Evolutionary conservation across 2,888 invertebrate species (phyloP).

Genomic region (Mystacides longicornis): DNA sequence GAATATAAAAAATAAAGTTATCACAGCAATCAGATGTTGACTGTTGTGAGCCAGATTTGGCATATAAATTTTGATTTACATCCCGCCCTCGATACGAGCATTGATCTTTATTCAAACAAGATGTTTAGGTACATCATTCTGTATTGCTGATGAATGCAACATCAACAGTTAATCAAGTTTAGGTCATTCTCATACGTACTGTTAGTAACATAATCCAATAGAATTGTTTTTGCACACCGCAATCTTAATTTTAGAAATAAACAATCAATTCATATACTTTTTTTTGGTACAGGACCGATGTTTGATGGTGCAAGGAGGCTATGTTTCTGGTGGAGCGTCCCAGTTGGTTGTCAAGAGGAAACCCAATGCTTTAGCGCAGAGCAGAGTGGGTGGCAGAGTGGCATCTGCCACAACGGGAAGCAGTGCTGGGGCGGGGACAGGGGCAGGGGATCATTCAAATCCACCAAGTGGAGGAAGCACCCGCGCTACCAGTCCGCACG

Average conservation of each 20-base stretch:
- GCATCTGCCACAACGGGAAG: constrained; percentile 23
- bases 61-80: too few relatives aligned
- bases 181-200: too few relatives aligned
- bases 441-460: neutral
- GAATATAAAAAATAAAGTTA: too few relatives aligned
- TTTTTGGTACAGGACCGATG: constrained; percentile 65
- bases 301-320: constrained; percentile 59
- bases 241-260: neutral
- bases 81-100: too few relatives aligned
- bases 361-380: constrained; percentile 67
- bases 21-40: too few relatives aligned
- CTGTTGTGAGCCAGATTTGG: too few relatives aligned
- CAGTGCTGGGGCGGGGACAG: constrained; percentile 31
- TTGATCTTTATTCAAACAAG: too few relatives aligned
- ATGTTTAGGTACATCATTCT: too few relatives aligned
- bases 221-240: too few relatives aligned
- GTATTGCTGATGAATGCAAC: too few relatives aligned
- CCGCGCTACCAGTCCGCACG: neutral
- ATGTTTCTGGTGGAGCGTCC: constrained; percentile 52
- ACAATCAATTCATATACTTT: constrained; percentile 30
- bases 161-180: too few relatives aligned
- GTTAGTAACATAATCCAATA: too few relatives aligned
- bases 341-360: constrained; percentile 70
- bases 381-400: constrained; percentile 29
- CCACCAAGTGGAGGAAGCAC: neutral